Base-by-base conservation (phyloP, 2,113 vertebrate species). In the Heterocephalus glaber region DNA sequence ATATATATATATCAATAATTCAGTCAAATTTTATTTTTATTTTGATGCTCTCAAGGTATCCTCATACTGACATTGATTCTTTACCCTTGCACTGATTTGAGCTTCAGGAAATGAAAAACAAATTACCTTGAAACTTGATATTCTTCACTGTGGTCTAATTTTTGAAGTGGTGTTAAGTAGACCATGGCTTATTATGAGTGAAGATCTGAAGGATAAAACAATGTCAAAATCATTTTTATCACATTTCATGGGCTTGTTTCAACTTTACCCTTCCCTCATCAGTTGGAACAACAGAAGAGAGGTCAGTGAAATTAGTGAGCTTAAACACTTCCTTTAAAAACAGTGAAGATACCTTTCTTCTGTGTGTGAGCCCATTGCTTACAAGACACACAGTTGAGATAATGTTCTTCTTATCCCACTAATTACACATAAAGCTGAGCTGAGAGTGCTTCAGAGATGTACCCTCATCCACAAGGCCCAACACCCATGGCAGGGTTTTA, bases 361-460 rank as follows among this genome's bases (percentile, higher is more conserved):
- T 33, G 20, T 47, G 54, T 77, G 61, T 24, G 44, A 88, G 41
- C 28, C 88, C 68, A 94, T 80, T 92, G 86, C 80, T 97, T 93
- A 82, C 87, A 94, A 96, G 76, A 65, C 61, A 79, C 77, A 79
- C 52, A 61, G 38, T 90, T 90, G 56, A 96, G 86, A 86, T 94
- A 66, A 63, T 90, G 61, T 86, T 84, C 74, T 65, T 94, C 94
- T 76, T 72, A 85, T 84, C 72, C 88, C 74, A 65, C 96, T 97
- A 97, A 96, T 95, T 94, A 88, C 80, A 86, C 89, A 89, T 52
- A 96, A 89, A 96, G 87, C 66, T 72, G 56, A 41, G 22, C 54
- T 70, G 72, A 58, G 60, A 54, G 83, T 86, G 90, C 66, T 91
- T 97, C 79, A 70, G 91, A 96, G 52, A 92, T 4, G 3, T 56